A percentile compares a stretch with the other conserved stretches of the same genome.
Evolutionary conservation across 2,888 invertebrate genomes (phyloP).

Genomic region (Calliscelio sp.): DNA sequence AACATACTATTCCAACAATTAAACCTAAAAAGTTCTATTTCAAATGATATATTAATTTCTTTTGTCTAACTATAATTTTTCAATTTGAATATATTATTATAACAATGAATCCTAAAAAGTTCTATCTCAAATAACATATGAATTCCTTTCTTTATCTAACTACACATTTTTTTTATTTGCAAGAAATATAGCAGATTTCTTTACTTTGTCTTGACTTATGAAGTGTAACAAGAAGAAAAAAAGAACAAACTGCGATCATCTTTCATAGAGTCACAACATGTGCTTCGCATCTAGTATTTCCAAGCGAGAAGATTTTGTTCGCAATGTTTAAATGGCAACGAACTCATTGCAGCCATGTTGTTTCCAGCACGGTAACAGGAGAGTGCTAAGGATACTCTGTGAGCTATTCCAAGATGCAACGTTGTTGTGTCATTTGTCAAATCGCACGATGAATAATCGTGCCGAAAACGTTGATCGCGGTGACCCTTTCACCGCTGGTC

Average conservation of each 20-base stretch:
- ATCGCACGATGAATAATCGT: constrained; percentile 30
- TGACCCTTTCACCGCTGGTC: constrained; percentile 62
- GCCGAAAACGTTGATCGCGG: constrained; percentile 3
- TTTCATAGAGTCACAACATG: constrained; percentile 44
- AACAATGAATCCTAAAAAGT: too few relatives aligned
- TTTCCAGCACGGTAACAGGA: constrained; percentile 33
- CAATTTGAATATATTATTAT: too few relatives aligned
- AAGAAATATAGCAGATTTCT: too few relatives aligned
- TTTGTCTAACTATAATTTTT: too few relatives aligned
- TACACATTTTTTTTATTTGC: too few relatives aligned
- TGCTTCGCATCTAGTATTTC: constrained; percentile 54
- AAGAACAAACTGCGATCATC: too few relatives aligned
- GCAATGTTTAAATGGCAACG: constrained; percentile 45
- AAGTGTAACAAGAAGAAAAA: constrained; percentile 1
- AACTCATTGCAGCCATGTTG: constrained; percentile 49
- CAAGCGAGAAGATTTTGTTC: constrained; percentile 43
- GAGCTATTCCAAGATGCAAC: constrained; percentile 15
- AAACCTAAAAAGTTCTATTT: too few relatives aligned
- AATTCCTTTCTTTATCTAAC: too few relatives aligned
- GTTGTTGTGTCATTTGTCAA: constrained; percentile 46
- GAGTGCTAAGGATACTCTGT: constrained; percentile 7
- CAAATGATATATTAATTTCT: too few relatives aligned
- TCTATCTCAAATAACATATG: too few relatives aligned
- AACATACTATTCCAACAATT: too few relatives aligned
- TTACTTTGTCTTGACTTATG: constrained; percentile 23